Conservation (phyloP, 2,888 invertebrate genomes). For the Epirrita christyi region DNA sequence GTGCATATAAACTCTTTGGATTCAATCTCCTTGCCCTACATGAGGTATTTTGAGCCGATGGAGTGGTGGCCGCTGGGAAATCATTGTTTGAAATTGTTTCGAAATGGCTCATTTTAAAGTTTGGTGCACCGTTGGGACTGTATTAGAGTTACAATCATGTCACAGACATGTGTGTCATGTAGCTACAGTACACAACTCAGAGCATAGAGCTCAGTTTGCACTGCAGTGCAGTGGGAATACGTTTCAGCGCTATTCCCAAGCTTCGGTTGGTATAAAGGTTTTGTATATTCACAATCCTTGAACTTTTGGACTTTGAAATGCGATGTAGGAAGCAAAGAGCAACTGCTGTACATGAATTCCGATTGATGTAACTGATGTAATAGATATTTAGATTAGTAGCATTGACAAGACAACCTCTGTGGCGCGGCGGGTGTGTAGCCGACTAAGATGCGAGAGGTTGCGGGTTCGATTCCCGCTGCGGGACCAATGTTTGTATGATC, state of each 20-base stretch:
- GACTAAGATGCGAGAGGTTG: no score
- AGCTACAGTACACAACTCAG: not conserved
- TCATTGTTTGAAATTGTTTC: constrained; percentile 76
- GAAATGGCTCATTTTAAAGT: constrained; percentile 74
- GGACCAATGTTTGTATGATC: no score
- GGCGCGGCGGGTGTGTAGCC: no score
- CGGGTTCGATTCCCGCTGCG: no score
- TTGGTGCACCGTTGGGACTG: constrained; percentile 46
- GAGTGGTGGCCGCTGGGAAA: constrained; percentile 63
- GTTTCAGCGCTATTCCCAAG: not conserved
- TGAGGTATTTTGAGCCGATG: constrained; percentile 45
- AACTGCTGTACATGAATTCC: no score
- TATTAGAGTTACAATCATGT: constrained; percentile 40
- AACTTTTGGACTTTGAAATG: no score
- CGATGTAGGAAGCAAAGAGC: no score
- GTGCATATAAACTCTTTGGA: constrained; percentile 37
- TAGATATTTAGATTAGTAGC: no score
- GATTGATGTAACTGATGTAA: no score
- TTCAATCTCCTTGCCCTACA: constrained; percentile 47
- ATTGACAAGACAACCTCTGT: no score
- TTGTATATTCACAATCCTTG: no score
- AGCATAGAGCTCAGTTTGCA: not conserved
- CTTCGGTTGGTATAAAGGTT: no score
- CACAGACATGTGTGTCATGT: constrained; percentile 25
- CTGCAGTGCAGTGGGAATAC: constrained; percentile 9